These are phyloP conservation scores for Sitta europaea DNA, from an alignment of 2,113 vertebrate species.

Conservation along the genomic window DNA sequence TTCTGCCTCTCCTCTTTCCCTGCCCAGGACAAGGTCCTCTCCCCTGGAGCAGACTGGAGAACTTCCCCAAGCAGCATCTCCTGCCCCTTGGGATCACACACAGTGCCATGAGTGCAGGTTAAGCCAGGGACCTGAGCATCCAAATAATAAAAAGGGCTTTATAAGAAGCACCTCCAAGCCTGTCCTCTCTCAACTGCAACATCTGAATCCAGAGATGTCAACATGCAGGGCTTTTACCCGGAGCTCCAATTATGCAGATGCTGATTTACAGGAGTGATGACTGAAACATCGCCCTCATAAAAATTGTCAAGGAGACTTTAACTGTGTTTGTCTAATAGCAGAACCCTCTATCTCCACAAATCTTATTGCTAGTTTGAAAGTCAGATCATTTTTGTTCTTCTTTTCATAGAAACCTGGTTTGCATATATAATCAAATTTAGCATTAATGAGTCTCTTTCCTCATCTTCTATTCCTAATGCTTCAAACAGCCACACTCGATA, in stretches of 20 bases:
- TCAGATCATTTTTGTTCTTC: conserved; percentile 55
- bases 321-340: not conserved
- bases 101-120: not conserved
- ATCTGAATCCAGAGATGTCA: not conserved
- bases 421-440: conserved; percentile 52
- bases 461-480: conserved; percentile 15
- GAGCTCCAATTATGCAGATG: conserved; percentile 48
- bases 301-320: conserved; percentile 18
- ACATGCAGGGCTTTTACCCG: not conserved
- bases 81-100: not conserved
- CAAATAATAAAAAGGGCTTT: not conserved
- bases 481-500: not conserved
- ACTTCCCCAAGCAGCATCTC: not conserved
- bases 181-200: not conserved
- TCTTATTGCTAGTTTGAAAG: conserved; percentile 48
- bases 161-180: not conserved
- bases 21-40: not conserved
- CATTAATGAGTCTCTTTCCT: conserved; percentile 36
- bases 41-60: not conserved
- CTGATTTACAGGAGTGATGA: conserved; percentile 41
- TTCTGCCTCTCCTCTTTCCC: not conserved
- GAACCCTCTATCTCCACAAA: not conserved
- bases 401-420: conserved; percentile 40
- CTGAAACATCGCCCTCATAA: conserved; percentile 19
- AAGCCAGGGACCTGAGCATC: not conserved